Evolutionary conservation across 2,797 vertebrate species (phyloP).

Genomic region (Rhynchotus rufescens): DNA sequence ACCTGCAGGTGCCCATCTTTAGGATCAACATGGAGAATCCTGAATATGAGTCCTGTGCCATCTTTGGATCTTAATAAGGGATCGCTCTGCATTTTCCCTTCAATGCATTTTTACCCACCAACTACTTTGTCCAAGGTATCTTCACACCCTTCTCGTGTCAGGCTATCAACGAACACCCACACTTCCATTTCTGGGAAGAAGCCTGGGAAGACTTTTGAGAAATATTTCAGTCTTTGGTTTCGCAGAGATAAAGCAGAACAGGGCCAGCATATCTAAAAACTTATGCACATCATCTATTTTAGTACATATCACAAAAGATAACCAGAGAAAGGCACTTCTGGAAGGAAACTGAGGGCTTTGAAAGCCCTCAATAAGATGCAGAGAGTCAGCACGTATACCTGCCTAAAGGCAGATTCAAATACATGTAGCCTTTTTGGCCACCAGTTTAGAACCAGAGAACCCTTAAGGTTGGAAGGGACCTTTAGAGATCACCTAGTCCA

Average conservation of each 20-base stretch:
- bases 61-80: background rate
- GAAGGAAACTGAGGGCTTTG: slow-evolving; percentile 14
- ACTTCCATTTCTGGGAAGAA: background rate
- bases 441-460: no score
- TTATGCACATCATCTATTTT: background rate
- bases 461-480: no score
- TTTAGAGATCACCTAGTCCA: no score
- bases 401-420: slow-evolving; percentile 15
- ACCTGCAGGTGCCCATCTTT: background rate
- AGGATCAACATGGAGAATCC: background rate
- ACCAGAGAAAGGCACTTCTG: background rate
- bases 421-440: background rate
- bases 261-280: background rate
- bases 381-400: background rate
- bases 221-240: background rate
- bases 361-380: background rate
- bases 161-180: background rate
- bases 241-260: background rate
- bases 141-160: background rate
- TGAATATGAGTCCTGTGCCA: background rate
- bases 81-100: background rate
- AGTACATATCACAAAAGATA: background rate
- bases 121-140: background rate
- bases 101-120: background rate
- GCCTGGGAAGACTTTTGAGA: background rate